Base-by-base conservation (phyloP, 2,797 vertebrate species). In the Atherinosoma microstoma region DNA sequence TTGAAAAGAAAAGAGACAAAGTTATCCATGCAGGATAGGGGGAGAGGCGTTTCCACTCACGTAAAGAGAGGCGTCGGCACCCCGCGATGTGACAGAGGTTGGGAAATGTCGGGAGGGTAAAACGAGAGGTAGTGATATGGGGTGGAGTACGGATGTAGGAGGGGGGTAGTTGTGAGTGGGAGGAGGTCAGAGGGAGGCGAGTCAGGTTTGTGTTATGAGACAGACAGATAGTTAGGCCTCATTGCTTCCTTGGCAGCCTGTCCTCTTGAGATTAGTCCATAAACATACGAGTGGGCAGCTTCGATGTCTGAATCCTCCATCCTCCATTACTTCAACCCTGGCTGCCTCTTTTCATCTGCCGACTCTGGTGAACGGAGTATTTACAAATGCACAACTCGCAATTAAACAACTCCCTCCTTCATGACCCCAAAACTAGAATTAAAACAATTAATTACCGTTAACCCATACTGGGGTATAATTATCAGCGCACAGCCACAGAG, bases 381-480 rank as follows among this genome's bases (percentile, higher is more conserved):
- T 94, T 94, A 91, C 91, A 89, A 87, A 91, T 82, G 84, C 86
- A 69, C 78, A 56, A 75, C 73, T 76, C 34, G 53, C 84, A 87
- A 80, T 91, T 92, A 91, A 92, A 86, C 88, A 82, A 78, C 70
- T 71, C 76, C 81, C 72, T 86, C 83, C 83, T 77, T 11, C 78
- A 11, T 82, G 88, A 90, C 85, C 80, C 80, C 82, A 82, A 93
- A 92, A 90, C 80, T 69, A 67, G 80, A 91, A 92, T 93, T 89
- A 93, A 93, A 92, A 91, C 84, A 89, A 92, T 92, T 91, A 94
- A 94, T 94, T 93, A 94, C 90, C 20, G 73, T 75, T 90, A 91
- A 91, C 91, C 86, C 86, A 83, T 89, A 84, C 89, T 76, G 80
- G 49, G 72, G 56, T 84, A 76, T 93, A 94, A 93, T 95, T 94